Percentiles rank a stretch among this genome's conserved stretches.
Conservation (phyloP, 2,888 invertebrate species). For the Leucophenga montana region DNA sequence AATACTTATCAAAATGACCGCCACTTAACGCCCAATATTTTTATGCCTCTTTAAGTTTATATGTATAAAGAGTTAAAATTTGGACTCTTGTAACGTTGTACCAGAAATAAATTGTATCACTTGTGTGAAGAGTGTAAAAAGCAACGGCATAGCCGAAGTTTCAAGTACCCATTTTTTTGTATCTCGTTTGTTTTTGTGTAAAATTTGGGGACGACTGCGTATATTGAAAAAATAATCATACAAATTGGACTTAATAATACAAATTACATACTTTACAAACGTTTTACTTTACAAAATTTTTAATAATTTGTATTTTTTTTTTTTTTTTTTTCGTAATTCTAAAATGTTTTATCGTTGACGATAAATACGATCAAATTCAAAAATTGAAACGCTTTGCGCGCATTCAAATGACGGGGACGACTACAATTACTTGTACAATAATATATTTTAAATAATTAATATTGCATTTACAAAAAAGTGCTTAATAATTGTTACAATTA, state of each 20-base stretch:
- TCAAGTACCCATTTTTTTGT: too few relatives aligned
- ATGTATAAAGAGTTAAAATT: too few relatives aligned
- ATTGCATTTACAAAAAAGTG: slow-evolving; percentile 63
- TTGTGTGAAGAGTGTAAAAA: too few relatives aligned
- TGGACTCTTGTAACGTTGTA: too few relatives aligned
- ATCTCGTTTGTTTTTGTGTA: too few relatives aligned
- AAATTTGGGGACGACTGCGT: too few relatives aligned
- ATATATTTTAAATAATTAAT: slow-evolving; percentile 27
- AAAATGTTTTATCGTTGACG: slow-evolving; percentile 1
- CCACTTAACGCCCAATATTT: too few relatives aligned
- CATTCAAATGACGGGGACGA: background rate
- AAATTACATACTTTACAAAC: slow-evolving; percentile 10
- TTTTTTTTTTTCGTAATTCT: slow-evolving; percentile 30
- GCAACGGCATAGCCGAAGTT: too few relatives aligned
- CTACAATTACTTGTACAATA: background rate
- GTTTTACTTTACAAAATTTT: slow-evolving; percentile 23
- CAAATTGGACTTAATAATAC: slow-evolving; percentile 9
- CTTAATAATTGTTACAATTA: slow-evolving; percentile 30
- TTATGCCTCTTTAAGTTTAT: too few relatives aligned
- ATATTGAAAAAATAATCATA: background rate
- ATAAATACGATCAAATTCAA: background rate
- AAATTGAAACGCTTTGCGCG: slow-evolving; percentile 2
- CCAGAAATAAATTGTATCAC: too few relatives aligned
- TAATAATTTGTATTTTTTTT: slow-evolving; percentile 33
- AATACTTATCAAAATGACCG: too few relatives aligned